A percentile compares a stretch with the other conserved stretches of the same genome.
phyloP scores from a whole-genome alignment of 2,888 invertebrate species.

The Epirrhoe tristata region DNA sequence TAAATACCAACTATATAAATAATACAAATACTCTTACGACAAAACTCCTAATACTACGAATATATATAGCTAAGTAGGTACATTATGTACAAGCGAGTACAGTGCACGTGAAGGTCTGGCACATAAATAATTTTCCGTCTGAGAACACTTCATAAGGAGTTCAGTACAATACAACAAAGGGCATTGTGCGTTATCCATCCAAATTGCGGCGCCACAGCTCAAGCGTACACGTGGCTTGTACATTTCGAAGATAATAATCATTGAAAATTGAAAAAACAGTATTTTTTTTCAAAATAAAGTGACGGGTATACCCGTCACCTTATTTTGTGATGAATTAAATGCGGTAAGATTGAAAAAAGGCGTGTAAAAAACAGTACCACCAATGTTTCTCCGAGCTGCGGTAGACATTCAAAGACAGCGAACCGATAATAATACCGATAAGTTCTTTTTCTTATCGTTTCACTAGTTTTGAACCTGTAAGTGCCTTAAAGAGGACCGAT shows the following conservation, averaged over 20 bases:
- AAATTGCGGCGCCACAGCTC: slow-evolving; percentile 17
- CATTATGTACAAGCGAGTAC: not conserved
- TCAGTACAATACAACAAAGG: slow-evolving; percentile 33
- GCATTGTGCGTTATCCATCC: slow-evolving; percentile 27
- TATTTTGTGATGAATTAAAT: too few relatives aligned
- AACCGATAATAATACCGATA: too few relatives aligned
- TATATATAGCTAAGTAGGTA: not conserved
- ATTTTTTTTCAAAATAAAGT: too few relatives aligned
- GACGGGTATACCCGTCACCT: too few relatives aligned
- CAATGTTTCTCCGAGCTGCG: too few relatives aligned
- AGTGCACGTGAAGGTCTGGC: slow-evolving; percentile 21
- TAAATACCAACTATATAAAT: not conserved
- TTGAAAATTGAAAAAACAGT: too few relatives aligned
- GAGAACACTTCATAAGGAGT: slow-evolving; percentile 28
- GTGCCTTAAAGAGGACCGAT: too few relatives aligned
- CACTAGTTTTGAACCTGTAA: too few relatives aligned
- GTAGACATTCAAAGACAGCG: too few relatives aligned
- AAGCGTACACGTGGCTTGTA: not conserved
- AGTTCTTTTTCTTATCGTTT: too few relatives aligned
- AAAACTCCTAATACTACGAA: not conserved
- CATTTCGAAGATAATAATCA: not conserved
- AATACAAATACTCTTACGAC: not conserved
- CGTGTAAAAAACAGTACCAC: too few relatives aligned
- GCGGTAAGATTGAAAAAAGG: too few relatives aligned
- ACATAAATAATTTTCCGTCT: slow-evolving; percentile 26